Evolutionary conservation across 2,797 vertebrate genomes (phyloP), one percentile per base, ranked within the genome.

Genomic region (Bradypodion pumilum): DNA sequence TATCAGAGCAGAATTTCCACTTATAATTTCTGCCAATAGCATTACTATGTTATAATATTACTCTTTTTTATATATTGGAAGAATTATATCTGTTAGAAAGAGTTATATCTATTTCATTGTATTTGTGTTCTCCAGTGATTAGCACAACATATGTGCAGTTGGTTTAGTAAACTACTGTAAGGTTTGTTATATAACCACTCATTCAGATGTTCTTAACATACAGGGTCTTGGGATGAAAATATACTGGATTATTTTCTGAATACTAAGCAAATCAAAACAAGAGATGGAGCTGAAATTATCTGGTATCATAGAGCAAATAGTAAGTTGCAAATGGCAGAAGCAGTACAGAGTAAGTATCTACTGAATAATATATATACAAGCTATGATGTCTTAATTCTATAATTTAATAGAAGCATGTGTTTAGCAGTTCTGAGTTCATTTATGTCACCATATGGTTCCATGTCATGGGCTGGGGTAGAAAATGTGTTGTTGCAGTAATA

Each of bases 281-380:
- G 88, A 62, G 96, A 99, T 87, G 97, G 95, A 0, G 96, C 96
- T 0, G 96, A 96, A 73, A 77, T 99, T 40, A 56, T 86, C 2
- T 99, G 98, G 98, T 96, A 92, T 70, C 98, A 99, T 79, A 97
- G 96, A 0, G 97, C 96, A 23, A 99, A 99, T 95, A 97, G 94
- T 94, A 95, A 94, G 70, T 89, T 89, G 52, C 94, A 92, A 49
- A 90, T 97, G 78, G 69, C 40, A 0, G 94, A 96, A 73, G 97
- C 97, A 0, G 89, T 98, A 5, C 84, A 91, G 74, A 97, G 98
- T 98, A 87, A 96, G 95, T 93, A 60, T n/a, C 2, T 63, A 63
- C 7, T 77, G 1, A 59, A 42, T 70, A 77, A 81, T 69, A 44
- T 76, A 84, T 75, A 82, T 75, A 60, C 78, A 74, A 65, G 3